Evolutionary conservation across 2,888 invertebrate genomes (phyloP).

Genomic region (Tenthredo livida): DNA sequence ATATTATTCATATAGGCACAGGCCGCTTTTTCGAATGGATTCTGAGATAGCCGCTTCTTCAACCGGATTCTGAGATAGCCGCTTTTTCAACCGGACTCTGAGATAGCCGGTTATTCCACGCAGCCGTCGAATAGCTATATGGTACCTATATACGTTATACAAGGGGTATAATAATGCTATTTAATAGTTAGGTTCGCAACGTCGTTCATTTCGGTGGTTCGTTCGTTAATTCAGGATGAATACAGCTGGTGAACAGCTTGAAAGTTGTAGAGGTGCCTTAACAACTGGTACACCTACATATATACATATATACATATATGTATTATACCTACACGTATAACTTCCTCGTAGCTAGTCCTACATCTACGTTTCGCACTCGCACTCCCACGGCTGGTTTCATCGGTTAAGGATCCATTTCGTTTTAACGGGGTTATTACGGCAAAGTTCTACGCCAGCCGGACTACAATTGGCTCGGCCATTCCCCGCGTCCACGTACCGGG

Average conservation of each 20-base stretch:
- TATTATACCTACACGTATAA: not conserved
- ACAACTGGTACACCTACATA: not conserved
- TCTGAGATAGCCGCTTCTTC: too few relatives aligned
- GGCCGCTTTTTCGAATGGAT: too few relatives aligned
- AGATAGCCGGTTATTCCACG: too few relatives aligned
- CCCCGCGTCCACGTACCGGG: not conserved
- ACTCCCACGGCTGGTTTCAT: slow-evolving; percentile 43
- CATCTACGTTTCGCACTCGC: not conserved
- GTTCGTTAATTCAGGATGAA: slow-evolving; percentile 13
- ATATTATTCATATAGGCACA: too few relatives aligned
- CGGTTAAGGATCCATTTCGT: slow-evolving; percentile 50
- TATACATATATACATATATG: too few relatives aligned
- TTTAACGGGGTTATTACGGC: slow-evolving; percentile 50
- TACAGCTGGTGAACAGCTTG: not conserved
- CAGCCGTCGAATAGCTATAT: too few relatives aligned
- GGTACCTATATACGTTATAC: not conserved
- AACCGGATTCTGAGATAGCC: too few relatives aligned
- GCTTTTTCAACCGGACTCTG: too few relatives aligned
- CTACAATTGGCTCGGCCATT: slow-evolving; percentile 42
- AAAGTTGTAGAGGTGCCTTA: slow-evolving; percentile 6
- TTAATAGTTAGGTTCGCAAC: slow-evolving; percentile 7
- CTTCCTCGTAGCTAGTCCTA: not conserved
- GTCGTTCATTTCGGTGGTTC: not conserved
- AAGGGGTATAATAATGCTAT: not conserved
- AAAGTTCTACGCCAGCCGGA: slow-evolving; percentile 35